phyloP scores from a whole-genome alignment of 2,888 invertebrate species.

The Halocaridina rubra region DNA sequence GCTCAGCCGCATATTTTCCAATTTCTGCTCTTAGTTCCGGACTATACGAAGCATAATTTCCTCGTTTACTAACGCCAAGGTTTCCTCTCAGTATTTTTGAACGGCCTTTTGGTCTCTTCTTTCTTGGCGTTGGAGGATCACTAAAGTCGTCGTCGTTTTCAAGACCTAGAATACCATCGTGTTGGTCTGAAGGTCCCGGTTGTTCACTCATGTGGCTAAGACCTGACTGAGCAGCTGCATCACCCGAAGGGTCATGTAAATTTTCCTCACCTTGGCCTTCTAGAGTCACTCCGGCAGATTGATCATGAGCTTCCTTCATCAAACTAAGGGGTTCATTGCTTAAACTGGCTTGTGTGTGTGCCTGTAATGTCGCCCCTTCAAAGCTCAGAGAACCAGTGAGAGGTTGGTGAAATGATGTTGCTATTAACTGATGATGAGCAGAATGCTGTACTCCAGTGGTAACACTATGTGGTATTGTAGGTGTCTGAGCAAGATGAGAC shows the following conservation, averaged over 20 bases:
- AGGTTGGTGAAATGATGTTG: slow-evolving; percentile 57
- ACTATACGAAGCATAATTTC: slow-evolving; percentile 65
- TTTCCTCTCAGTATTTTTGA: background rate
- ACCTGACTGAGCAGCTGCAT: slow-evolving; percentile 23
- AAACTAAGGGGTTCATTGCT: slow-evolving; percentile 56
- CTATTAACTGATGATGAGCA: slow-evolving; percentile 44
- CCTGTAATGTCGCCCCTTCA: slow-evolving; percentile 47
- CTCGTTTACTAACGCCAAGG: slow-evolving; percentile 61
- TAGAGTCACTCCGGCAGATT: slow-evolving; percentile 27
- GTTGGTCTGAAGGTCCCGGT: slow-evolving; percentile 33
- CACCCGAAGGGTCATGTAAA: slow-evolving; percentile 17
- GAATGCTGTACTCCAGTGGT: slow-evolving; percentile 30
- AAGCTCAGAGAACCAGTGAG: slow-evolving; percentile 41
- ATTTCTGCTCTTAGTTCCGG: slow-evolving; percentile 65
- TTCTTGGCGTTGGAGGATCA: slow-evolving; percentile 43
- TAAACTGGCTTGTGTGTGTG: slow-evolving; percentile 30
- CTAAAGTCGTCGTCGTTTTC: slow-evolving; percentile 49
- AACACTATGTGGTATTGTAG: slow-evolving; percentile 39
- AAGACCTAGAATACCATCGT: slow-evolving; percentile 35
- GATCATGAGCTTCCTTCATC: slow-evolving; percentile 53
- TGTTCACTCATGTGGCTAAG: slow-evolving; percentile 30
- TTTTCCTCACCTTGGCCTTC: slow-evolving; percentile 39
- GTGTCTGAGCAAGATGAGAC: slow-evolving; percentile 36
- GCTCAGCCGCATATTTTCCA: slow-evolving; percentile 66
- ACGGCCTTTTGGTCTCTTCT: slow-evolving; percentile 10